Base-by-base conservation (phyloP, 2,888 invertebrate species). In the Diogma glabrata region DNA sequence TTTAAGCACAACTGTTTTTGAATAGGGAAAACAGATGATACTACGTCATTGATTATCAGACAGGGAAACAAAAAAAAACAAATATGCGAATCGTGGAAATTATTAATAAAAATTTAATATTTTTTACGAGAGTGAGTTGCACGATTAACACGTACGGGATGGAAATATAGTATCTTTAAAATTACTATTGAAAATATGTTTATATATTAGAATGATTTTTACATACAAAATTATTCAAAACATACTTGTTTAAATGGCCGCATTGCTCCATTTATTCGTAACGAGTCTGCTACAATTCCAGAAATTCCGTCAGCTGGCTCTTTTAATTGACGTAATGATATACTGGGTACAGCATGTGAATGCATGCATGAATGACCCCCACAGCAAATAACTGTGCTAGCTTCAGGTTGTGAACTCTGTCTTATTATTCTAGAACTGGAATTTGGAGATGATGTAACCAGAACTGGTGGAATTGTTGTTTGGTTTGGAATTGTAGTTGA, bases 221-320 rank as follows among this genome's bases (percentile, higher is more conserved):
- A n/a, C n/a, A n/a, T n/a, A n/a, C n/a, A n/a, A n/a, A n/a, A n/a
- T n/a, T n/a, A n/a, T n/a, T n/a, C n/a, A n/a, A n/a, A n/a, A n/a
- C 74, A 72, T 79, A 91, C 91, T 85, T 94, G 93, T 73, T 90
- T 91, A 74, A 95, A 94, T 67, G 91, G 92, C 61, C 92, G 80
- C 79, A 95, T 90, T 63, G 93, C 94, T 57, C 95, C 96, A 74
- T 94, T 95, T 73, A 95, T 91, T 64, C 94, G 79, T 61, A 95
- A 79, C 53, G 93, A 93, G 73, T 95, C 95, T 49, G 92, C 92
- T 19, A 94, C 95, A 63, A 96, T 95, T 66, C 91, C 91, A 47
- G 93, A 93, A 57, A 95, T 88, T 58, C 89, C 88, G 66, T 90
- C 90, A 55, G 81, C 80, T 45, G 83, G 82, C 50, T 74, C 74